Conservation (phyloP, 1,140 invertebrate species). For the Steinernema khuongi region DNA sequence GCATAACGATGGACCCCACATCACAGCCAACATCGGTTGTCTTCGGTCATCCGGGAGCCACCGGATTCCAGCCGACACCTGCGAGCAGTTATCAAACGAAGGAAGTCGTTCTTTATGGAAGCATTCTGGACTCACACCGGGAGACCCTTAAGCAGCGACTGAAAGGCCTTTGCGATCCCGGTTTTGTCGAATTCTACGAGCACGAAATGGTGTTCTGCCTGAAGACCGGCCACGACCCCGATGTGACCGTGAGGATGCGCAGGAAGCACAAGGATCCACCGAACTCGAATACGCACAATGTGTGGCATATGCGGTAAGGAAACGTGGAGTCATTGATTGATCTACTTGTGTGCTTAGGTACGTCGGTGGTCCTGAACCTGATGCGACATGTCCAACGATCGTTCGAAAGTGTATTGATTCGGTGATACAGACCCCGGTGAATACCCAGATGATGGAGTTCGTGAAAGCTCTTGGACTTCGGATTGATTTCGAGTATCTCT, state of each 20-base stretch:
- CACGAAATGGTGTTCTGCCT: conserved; percentile 38
- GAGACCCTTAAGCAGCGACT: conserved; percentile 19
- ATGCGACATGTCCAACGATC: conserved; percentile 31
- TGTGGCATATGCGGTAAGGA: conserved; percentile 30
- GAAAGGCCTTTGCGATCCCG: conserved; percentile 33
- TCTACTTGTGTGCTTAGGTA: background rate
- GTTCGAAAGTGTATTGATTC: conserved; percentile 33
- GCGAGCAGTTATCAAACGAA: conserved; percentile 27
- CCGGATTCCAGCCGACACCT: background rate
- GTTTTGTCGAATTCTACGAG: conserved; percentile 26
- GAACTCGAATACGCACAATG: conserved; percentile 9
- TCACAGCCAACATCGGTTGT: background rate
- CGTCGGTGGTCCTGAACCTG: conserved; percentile 28
- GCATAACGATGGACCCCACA: background rate
- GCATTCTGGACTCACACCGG: conserved; percentile 23
- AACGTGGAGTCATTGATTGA: background rate
- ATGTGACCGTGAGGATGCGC: conserved; percentile 22
- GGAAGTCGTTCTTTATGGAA: conserved; percentile 34
- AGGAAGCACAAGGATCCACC: background rate
- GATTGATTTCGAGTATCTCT: conserved; percentile 37
- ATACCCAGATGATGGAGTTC: conserved; percentile 35
- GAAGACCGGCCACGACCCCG: conserved; percentile 1
- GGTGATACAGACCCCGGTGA: conserved; percentile 19
- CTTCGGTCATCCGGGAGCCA: background rate
- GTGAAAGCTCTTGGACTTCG: conserved; percentile 34